Percentiles rank a stretch among this genome's conserved stretches.
phyloP scores from a whole-genome alignment of 2,113 vertebrate genomes.

The Agapornis roseicollis region DNA sequence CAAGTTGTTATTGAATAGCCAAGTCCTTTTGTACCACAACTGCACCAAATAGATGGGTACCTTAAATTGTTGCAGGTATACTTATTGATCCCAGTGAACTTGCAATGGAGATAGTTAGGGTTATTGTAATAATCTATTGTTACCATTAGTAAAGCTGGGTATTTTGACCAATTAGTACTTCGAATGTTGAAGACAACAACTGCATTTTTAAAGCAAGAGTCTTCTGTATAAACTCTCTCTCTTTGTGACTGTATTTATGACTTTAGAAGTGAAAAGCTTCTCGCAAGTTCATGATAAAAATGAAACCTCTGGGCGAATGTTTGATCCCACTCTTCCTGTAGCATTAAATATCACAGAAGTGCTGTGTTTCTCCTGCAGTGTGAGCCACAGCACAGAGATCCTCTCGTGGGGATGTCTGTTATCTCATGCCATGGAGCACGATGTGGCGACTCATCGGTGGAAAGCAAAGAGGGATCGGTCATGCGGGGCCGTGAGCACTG shows the following conservation, averaged over 20 bases:
- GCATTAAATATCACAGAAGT: background rate
- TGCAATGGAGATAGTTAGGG: background rate
- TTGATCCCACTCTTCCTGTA: background rate
- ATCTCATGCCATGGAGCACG: background rate
- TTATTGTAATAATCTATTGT: background rate
- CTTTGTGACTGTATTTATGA: background rate
- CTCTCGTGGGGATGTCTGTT: background rate
- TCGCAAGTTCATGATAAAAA: background rate
- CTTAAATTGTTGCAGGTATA: background rate
- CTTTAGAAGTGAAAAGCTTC: background rate
- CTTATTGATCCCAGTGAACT: background rate
- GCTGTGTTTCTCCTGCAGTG: background rate
- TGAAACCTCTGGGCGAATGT: background rate
- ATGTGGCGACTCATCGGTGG: background rate
- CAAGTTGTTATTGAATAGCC: background rate
- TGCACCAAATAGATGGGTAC: background rate
- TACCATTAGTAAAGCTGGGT: background rate
- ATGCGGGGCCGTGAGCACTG: background rate
- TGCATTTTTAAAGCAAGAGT: background rate
- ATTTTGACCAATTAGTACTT: background rate
- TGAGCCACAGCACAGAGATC: background rate
- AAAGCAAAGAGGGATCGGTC: background rate
- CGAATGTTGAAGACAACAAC: background rate
- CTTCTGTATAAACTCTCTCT: background rate
- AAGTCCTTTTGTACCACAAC: background rate